phyloP scores from a whole-genome alignment of 2,888 invertebrate species.

The Cephus sareptanus region DNA sequence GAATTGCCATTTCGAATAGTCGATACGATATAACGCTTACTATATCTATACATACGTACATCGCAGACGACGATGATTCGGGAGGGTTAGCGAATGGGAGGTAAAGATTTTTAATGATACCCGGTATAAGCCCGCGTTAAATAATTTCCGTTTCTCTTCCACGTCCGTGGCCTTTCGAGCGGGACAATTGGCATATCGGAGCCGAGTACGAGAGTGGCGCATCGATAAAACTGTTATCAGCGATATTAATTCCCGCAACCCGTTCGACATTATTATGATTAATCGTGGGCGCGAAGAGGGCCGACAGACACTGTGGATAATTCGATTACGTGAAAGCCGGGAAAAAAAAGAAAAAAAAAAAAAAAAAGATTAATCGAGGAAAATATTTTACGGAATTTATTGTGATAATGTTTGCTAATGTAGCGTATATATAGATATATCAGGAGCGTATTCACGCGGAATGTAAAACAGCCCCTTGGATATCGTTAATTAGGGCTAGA shows the following conservation, averaged over 20 bases:
- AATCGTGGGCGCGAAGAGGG: background rate
- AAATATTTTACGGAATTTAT: no score
- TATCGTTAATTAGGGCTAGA: no score
- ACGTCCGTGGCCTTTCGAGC: background rate
- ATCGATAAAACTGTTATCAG: background rate
- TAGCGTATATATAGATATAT: no score
- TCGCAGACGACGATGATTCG: background rate
- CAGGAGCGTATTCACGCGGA: no score
- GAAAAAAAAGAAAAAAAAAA: no score
- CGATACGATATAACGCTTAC: background rate
- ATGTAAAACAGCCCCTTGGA: no score
- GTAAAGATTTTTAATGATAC: background rate
- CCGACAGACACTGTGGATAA: no score
- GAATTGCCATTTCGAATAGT: background rate
- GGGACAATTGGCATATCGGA: no score
- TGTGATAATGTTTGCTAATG: no score
- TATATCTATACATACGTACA: background rate
- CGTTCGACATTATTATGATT: background rate
- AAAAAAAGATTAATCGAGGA: no score
- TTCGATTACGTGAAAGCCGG: no score
- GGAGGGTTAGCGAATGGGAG: background rate
- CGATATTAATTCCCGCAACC: background rate
- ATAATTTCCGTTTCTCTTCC: background rate
- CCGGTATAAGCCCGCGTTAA: background rate
- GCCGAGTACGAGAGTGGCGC: background rate